Evolutionary conservation across 2,113 vertebrate species (phyloP), one percentile per base, ranked within the genome.

Genomic region (Hippoglossus stenolepis): DNA sequence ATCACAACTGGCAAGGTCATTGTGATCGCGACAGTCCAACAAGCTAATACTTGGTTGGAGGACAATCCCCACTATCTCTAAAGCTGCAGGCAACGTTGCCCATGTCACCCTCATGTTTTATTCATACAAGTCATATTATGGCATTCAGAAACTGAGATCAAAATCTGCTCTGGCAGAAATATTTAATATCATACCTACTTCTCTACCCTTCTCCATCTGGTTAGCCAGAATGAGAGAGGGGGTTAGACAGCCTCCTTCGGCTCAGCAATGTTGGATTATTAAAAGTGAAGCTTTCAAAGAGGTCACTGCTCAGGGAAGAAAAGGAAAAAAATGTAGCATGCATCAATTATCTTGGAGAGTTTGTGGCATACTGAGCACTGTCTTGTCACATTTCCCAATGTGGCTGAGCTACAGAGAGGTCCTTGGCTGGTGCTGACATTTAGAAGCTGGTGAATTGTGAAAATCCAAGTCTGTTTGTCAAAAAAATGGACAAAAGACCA

Each of bases 161-260:
- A 91, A 92, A 93, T 93, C 90, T 90, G 84, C 89, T 85, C 83
- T 76, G 85, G 91, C 85, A 92, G 87, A 91, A 92, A 92, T 94
- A 92, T 91, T 93, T 93, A 84, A 92, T 93, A 92, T 90, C 79
- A 87, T 86, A 91, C 89, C 85, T 91, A 88, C 83, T 93, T 89
- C 75, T 83, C 75, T 67, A 84, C 26, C 84, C 85, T 85, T 86
- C 87, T 89, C 89, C 89, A 89, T 92, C 89, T 89, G 89, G 89
- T 91, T 88, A 89, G 81, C 79, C 82, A 73, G 83, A 86, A 86
- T 84, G 68, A 87, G 85, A 85, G 72, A 80, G 70, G 54, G 47
- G 69, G 73, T 51, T 66, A 83, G 87, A 83, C 87, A 85, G 83
- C 63, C 76, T 85, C 80, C 78, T 81, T 80, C 83, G 83, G 87